Evolutionary conservation across 2,113 vertebrate genomes (phyloP).

Genomic region (Periophthalmus modestus): DNA sequence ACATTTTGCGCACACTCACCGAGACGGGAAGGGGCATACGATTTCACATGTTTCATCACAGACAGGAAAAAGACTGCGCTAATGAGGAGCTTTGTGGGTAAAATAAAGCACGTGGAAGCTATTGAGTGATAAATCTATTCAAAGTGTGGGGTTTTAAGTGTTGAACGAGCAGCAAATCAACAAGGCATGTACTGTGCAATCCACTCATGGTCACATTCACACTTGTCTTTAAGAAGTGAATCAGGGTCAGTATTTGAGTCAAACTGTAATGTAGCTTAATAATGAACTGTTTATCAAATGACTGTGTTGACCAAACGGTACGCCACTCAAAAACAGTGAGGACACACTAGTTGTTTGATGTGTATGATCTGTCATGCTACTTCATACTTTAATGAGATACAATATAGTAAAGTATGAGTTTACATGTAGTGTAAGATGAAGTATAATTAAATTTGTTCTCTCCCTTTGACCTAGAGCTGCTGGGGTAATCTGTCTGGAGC

Average conservation of each 20-base stretch:
- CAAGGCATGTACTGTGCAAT: not conserved
- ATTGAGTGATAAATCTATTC: not conserved
- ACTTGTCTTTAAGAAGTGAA: not conserved
- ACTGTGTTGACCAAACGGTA: too few relatives aligned
- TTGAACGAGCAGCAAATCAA: not conserved
- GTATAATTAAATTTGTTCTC: too few relatives aligned
- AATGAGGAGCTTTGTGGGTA: not conserved
- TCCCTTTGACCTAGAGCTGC: too few relatives aligned
- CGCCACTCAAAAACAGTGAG: too few relatives aligned
- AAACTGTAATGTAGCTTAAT: not conserved
- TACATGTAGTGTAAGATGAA: too few relatives aligned
- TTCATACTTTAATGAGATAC: too few relatives aligned
- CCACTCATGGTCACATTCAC: not conserved
- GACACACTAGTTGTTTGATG: too few relatives aligned
- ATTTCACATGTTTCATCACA: conserved; percentile 1
- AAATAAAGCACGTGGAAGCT: not conserved
- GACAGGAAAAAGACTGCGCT: not conserved
- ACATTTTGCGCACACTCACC: conserved; percentile 51
- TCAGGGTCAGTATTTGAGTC: not conserved
- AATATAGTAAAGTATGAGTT: too few relatives aligned
- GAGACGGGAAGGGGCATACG: conserved; percentile 27
- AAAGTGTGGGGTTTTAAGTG: not conserved
- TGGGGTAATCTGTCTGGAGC: too few relatives aligned
- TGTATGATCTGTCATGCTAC: too few relatives aligned
- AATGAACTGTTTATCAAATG: too few relatives aligned